phyloP scores from a whole-genome alignment of 1,140 invertebrate genomes.

The Anthonomus grandis region DNA sequence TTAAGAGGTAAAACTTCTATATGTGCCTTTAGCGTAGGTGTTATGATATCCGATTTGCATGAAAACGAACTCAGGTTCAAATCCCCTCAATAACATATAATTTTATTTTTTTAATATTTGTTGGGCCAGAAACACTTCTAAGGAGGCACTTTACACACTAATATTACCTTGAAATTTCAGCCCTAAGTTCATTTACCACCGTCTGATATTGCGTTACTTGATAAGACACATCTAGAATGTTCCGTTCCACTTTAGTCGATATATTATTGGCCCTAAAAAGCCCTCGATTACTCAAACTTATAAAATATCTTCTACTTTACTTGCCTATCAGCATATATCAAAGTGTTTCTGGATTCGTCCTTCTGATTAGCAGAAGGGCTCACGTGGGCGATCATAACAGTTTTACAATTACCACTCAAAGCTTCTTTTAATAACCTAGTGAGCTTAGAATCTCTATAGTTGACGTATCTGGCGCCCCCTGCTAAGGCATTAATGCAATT shows the following conservation, averaged over 20 bases:
- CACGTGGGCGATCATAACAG: constrained; percentile 96
- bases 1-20: too few species aligned
- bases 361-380: constrained; percentile 72
- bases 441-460: constrained; percentile 93
- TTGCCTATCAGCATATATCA: constrained; percentile 81
- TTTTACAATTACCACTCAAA: constrained; percentile 84
- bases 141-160: too few species aligned
- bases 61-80: not conserved
- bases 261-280: constrained; percentile 77
- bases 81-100: not conserved
- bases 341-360: constrained; percentile 82
- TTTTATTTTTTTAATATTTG: too few species aligned
- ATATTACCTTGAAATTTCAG: constrained; percentile 68
- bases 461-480: constrained; percentile 82
- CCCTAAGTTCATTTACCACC: constrained; percentile 76
- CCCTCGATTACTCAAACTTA: not conserved
- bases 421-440: constrained; percentile 82
- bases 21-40: too few species aligned
- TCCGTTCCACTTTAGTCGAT: constrained; percentile 72
- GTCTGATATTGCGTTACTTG: constrained; percentile 80
- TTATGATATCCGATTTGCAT: too few species aligned
- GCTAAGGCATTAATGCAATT: constrained; percentile 95
- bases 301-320: not conserved
- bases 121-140: too few species aligned
- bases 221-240: constrained; percentile 76